phyloP scores from a whole-genome alignment of 2,113 vertebrate species.

The Paramisgurnus dabryanus region DNA sequence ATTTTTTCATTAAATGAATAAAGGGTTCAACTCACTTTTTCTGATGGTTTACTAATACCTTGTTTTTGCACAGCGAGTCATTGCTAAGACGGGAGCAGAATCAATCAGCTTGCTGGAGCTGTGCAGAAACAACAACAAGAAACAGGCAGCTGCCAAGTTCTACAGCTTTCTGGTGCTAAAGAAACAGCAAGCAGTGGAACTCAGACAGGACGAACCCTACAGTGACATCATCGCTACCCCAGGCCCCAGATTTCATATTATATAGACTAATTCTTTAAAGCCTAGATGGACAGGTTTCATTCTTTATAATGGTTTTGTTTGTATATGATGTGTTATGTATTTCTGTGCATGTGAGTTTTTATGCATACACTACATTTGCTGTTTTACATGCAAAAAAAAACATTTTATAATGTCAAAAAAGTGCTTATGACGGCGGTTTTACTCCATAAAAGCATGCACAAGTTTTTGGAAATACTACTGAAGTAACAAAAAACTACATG shows the following conservation, averaged over 20 bases:
- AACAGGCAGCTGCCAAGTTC: conserved; percentile 99
- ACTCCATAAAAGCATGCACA: neutral
- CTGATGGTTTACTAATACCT: neutral
- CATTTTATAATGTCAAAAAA: conserved; percentile 11
- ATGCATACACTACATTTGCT: conserved; percentile 25
- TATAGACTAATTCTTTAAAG: conserved; percentile 72
- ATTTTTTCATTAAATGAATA: too few species aligned
- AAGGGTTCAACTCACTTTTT: neutral
- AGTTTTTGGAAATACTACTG: neutral
- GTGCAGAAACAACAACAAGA: conserved; percentile 95
- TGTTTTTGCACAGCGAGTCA: conserved; percentile 82
- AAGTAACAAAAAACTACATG: neutral
- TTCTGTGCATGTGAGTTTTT: conserved; percentile 39
- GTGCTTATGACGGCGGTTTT: neutral
- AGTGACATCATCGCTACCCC: conserved; percentile 96
- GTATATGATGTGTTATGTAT: conserved; percentile 39
- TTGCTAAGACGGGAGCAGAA: conserved; percentile 96
- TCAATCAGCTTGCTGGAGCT: conserved; percentile 95
- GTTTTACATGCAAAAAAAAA: conserved; percentile 1
- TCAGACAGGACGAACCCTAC: conserved; percentile 92
- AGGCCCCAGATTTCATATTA: conserved; percentile 94
- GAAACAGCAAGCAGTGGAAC: conserved; percentile 97
- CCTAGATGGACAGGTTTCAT: conserved; percentile 11
- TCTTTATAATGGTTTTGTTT: conserved; percentile 13
- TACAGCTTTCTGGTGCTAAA: conserved; percentile 99